phyloP scores from a whole-genome alignment of 2,888 invertebrate genomes.

The Atherix ibis region DNA sequence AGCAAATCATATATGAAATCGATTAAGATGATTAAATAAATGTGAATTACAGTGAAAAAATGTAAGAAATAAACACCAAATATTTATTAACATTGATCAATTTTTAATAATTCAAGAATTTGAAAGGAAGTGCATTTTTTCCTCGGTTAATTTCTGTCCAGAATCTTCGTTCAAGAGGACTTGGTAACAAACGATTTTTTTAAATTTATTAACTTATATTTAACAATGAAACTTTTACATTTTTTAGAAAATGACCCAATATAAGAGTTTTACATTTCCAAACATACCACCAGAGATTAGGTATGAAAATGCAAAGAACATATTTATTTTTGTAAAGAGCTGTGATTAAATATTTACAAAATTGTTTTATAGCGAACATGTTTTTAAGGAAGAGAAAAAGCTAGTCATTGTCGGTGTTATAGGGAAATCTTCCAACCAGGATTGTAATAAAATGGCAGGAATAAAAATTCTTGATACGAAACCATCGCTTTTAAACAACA shows the following conservation, averaged over 20 bases:
- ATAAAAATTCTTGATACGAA: slow-evolving; percentile 20
- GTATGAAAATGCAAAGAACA: slow-evolving; percentile 4
- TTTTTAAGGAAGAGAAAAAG: slow-evolving; percentile 19
- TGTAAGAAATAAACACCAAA: too few species aligned
- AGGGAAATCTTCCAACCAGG: slow-evolving; percentile 24
- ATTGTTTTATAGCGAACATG: slow-evolving; percentile 15
- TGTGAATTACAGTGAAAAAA: too few species aligned
- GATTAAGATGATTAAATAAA: too few species aligned
- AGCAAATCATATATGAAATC: too few species aligned
- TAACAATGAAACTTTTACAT: too few species aligned
- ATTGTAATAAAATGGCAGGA: slow-evolving; percentile 30
- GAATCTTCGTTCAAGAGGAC: too few species aligned
- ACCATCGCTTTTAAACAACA: slow-evolving; percentile 17
- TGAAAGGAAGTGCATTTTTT: too few species aligned
- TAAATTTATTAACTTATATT: too few species aligned
- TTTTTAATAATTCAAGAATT: too few species aligned
- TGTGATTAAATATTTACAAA: background rate
- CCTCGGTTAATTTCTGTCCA: too few species aligned
- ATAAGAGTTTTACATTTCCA: slow-evolving; percentile 11
- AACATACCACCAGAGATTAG: slow-evolving; percentile 12
- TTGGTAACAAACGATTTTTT: too few species aligned
- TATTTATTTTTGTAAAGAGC: background rate
- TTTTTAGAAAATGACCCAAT: slow-evolving; percentile 11
- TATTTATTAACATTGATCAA: too few species aligned
- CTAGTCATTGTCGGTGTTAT: slow-evolving; percentile 28